phyloP scores from a whole-genome alignment of 2,113 vertebrate genomes.

The Lamprologus callipterus region DNA sequence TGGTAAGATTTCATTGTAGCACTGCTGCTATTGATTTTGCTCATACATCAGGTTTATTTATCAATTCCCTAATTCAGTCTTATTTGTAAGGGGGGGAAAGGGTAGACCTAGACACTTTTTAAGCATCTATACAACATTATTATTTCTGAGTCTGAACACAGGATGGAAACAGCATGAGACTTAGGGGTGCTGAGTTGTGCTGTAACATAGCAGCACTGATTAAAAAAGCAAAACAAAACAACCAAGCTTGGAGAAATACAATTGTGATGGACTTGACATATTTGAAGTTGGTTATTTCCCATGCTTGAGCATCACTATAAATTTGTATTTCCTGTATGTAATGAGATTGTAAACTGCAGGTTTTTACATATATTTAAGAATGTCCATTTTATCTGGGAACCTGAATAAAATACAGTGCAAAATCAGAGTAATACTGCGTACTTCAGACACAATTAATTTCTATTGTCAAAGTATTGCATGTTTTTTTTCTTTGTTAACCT shows the following conservation, averaged over 20 bases:
- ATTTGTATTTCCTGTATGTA: background rate
- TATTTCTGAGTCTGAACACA: background rate
- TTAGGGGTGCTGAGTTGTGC: background rate
- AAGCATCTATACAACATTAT: background rate
- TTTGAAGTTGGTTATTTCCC: background rate
- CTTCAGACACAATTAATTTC: background rate
- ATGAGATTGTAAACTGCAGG: background rate
- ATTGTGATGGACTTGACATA: background rate
- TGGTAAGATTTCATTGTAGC: background rate
- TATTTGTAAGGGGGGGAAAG: accelerated
- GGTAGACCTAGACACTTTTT: background rate
- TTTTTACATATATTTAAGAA: background rate
- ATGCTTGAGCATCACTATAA: background rate
- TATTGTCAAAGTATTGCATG: background rate
- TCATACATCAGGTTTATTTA: background rate
- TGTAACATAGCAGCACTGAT: background rate
- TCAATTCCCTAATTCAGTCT: background rate
- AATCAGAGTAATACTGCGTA: background rate
- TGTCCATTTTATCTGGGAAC: background rate
- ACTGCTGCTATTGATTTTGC: background rate
- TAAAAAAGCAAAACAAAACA: background rate
- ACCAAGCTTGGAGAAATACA: background rate
- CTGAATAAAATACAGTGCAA: background rate
- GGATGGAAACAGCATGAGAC: background rate
- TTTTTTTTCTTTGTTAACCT: background rate